Conservation (phyloP, 2,888 invertebrate genomes). For the Dexiosoma caninum region DNA sequence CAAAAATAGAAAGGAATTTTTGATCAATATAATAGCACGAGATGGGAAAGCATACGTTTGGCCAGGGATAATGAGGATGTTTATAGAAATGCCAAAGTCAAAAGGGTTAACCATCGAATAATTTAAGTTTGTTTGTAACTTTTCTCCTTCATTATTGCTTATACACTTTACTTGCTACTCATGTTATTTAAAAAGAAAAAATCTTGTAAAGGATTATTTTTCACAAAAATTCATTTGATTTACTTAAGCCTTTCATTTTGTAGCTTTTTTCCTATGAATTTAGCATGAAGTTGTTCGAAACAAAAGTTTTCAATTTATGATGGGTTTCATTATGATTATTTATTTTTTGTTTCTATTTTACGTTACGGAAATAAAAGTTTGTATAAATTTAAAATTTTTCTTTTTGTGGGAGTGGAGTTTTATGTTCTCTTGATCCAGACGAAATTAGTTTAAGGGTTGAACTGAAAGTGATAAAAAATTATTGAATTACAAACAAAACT, state of each 20-base stretch:
- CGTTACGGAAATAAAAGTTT: no score
- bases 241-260: conserved; percentile 6
- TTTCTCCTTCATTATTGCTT: background rate
- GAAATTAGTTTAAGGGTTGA: no score
- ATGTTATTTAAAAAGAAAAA: background rate
- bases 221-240: background rate
- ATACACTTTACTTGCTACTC: background rate
- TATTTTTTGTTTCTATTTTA: background rate
- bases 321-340: background rate
- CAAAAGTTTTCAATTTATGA: conserved; percentile 49
- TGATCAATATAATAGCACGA: conserved; percentile 50
- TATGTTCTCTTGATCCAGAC: no score
- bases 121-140: conserved; percentile 25
- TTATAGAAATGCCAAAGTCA: conserved; percentile 58
- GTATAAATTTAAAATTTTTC: no score
- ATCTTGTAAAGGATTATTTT: conserved; percentile 24
- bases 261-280: background rate
- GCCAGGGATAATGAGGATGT: conserved; percentile 61
- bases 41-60: conserved; percentile 61
- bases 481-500: no score
- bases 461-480: no score
- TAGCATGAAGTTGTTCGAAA: background rate
- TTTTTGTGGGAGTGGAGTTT: no score
- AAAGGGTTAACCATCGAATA: conserved; percentile 52
- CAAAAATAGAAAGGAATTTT: conserved; percentile 19